Evolutionary conservation across 1,140 invertebrate genomes (phyloP).

Genomic region (Nasonia giraulti): DNA sequence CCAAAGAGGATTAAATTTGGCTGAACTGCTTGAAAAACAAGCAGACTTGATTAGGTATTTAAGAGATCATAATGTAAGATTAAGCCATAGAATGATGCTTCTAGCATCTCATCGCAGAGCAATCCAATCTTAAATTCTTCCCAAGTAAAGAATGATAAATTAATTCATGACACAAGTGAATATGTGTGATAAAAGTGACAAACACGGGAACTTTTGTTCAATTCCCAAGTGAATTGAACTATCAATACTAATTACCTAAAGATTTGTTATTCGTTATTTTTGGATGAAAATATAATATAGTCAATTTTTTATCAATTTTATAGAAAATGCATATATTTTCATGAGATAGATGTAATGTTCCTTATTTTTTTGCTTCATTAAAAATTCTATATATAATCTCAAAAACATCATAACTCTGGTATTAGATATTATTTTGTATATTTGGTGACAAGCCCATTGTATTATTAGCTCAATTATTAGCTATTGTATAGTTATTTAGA

Average conservation of each 20-base stretch:
- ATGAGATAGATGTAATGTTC: constrained; percentile 6
- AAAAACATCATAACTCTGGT: not conserved
- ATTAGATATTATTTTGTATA: constrained; percentile 28
- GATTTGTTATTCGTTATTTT: constrained; percentile 36
- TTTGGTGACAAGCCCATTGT: not conserved
- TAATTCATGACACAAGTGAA: constrained; percentile 33
- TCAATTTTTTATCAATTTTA: constrained; percentile 45
- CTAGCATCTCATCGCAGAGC: constrained; percentile 62
- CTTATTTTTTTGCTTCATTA: constrained; percentile 26
- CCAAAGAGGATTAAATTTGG: constrained; percentile 74
- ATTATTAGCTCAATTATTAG: constrained; percentile 30
- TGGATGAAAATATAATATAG: constrained; percentile 8
- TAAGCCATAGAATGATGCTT: constrained; percentile 72
- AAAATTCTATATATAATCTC: constrained; percentile 15
- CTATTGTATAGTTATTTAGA: not conserved
- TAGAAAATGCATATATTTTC: constrained; percentile 41
- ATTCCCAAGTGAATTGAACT: constrained; percentile 29
- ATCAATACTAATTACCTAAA: constrained; percentile 30
- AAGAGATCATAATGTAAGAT: constrained; percentile 72
- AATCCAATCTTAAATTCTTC: constrained; percentile 53
- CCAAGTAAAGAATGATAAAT: constrained; percentile 24
- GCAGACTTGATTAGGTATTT: constrained; percentile 76
- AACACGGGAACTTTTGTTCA: constrained; percentile 1
- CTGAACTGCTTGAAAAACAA: constrained; percentile 81
- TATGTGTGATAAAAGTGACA: constrained; percentile 37